Conservation (phyloP, 2,888 invertebrate species). For the Caenorhabditis sinica region DNA sequence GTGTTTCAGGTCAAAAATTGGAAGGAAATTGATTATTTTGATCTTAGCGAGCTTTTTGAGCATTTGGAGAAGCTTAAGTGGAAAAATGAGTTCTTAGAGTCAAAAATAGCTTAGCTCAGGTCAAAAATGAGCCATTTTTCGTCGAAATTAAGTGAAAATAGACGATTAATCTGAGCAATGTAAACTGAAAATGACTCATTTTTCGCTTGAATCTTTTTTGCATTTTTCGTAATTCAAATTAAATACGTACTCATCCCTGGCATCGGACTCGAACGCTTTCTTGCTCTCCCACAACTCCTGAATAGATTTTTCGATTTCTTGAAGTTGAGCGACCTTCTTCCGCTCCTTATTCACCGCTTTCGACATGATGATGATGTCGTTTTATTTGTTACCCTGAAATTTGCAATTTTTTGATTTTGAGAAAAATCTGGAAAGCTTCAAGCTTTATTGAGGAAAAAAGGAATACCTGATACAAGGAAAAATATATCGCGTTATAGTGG, state of each 20-base stretch:
- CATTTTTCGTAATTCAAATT: neutral
- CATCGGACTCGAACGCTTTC: slow-evolving; percentile 91
- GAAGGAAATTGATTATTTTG: neutral
- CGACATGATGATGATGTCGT: slow-evolving; percentile 52
- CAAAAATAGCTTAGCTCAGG: too few species aligned
- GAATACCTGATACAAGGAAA: too few species aligned
- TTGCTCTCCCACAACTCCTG: slow-evolving; percentile 92
- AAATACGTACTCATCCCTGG: slow-evolving; percentile 85
- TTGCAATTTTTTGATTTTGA: neutral
- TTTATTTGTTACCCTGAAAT: slow-evolving; percentile 60
- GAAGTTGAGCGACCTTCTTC: slow-evolving; percentile 72
- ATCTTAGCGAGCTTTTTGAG: too few species aligned
- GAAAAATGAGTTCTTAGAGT: too few species aligned
- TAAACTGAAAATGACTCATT: neutral
- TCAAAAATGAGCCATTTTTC: too few species aligned
- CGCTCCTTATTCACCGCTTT: slow-evolving; percentile 66
- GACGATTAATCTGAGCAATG: too few species aligned
- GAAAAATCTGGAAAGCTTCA: too few species aligned
- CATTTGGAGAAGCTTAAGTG: neutral
- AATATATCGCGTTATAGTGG: too few species aligned
- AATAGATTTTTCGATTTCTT: slow-evolving; percentile 88
- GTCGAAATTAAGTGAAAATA: too few species aligned
- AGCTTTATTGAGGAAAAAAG: too few species aligned
- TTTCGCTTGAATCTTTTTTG: neutral
- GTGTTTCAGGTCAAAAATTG: neutral